A percentile compares a stretch with the other conserved stretches of the same genome.
These are phyloP conservation scores for Trialeurodes vaporariorum DNA, from an alignment of 1,140 invertebrate genomes.

Conservation along the genomic window DNA sequence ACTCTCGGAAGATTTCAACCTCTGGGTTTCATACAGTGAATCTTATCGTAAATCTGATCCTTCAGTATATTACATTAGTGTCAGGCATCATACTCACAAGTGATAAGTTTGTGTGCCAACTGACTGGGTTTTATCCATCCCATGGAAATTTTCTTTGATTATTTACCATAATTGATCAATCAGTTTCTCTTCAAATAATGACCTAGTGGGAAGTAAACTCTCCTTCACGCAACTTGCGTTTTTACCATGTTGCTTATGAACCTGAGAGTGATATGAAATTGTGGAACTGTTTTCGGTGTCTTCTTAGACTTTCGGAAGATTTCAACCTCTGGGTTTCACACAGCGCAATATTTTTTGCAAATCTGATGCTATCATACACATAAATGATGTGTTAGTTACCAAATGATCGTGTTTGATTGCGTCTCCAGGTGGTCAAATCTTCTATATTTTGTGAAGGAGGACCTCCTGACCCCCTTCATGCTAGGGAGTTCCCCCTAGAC, in stretches of 20 bases:
- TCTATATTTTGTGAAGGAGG: not conserved
- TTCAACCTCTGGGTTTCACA: not conserved
- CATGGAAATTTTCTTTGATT: not conserved
- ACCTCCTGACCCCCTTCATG: too few relatives aligned
- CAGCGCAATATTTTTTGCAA: not conserved
- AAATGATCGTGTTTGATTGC: not conserved
- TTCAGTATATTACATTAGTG: not conserved
- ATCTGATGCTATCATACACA: not conserved
- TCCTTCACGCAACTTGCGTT: not conserved
- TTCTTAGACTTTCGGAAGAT: not conserved
- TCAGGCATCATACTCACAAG: not conserved
- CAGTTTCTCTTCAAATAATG: too few relatives aligned
- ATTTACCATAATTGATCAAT: not conserved
- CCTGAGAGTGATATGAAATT: not conserved
- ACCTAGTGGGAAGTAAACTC: too few relatives aligned
- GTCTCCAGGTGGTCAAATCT: not conserved
- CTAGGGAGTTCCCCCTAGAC: too few relatives aligned
- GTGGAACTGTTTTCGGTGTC: not conserved
- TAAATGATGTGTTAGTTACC: not conserved
- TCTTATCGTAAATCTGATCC: not conserved
- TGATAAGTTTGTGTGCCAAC: not conserved
- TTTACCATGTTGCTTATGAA: not conserved
- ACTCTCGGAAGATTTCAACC: too few relatives aligned
- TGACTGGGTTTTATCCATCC: not conserved
- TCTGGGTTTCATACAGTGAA: too few relatives aligned